A percentile compares a stretch with the other conserved stretches of the same genome.
These are phyloP conservation scores for Lepus americanus DNA, from an alignment of 2,113 vertebrate genomes.

Conservation along the genomic window DNA sequence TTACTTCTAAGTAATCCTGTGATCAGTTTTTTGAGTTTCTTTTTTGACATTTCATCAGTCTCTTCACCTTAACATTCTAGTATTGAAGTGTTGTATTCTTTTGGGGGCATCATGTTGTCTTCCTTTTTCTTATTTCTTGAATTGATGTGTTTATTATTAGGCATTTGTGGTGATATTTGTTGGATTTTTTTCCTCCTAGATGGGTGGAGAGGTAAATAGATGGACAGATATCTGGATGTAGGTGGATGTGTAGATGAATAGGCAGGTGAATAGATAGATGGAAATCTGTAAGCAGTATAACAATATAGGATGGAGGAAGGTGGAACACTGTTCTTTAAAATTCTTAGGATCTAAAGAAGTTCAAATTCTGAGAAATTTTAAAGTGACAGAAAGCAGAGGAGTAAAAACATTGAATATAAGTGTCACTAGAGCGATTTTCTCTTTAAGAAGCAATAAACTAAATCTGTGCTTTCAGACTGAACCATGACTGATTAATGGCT, in stretches of 20 bases:
- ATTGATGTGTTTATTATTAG: no score
- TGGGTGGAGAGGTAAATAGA: no score
- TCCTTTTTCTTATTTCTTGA: no score
- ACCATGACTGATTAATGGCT: neutral
- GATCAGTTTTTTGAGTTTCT: no score
- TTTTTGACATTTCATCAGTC: no score
- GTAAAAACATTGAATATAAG: neutral
- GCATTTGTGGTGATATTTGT: no score
- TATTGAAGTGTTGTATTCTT: no score
- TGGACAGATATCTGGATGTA: neutral
- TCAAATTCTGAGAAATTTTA: neutral
- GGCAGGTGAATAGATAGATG: no score
- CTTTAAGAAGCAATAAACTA: neutral
- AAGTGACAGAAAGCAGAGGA: neutral
- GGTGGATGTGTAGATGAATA: neutral
- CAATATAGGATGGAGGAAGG: neutral
- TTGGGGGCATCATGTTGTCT: no score
- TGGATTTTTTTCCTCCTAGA: neutral
- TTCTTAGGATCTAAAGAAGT: conserved; percentile 7
- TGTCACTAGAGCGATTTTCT: neutral
- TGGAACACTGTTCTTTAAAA: neutral
- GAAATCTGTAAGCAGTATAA: neutral
- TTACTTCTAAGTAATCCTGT: no score
- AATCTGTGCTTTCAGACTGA: neutral
- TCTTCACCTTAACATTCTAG: no score